phyloP scores from a whole-genome alignment of 2,113 vertebrate genomes.

The Theropithecus gelada region DNA sequence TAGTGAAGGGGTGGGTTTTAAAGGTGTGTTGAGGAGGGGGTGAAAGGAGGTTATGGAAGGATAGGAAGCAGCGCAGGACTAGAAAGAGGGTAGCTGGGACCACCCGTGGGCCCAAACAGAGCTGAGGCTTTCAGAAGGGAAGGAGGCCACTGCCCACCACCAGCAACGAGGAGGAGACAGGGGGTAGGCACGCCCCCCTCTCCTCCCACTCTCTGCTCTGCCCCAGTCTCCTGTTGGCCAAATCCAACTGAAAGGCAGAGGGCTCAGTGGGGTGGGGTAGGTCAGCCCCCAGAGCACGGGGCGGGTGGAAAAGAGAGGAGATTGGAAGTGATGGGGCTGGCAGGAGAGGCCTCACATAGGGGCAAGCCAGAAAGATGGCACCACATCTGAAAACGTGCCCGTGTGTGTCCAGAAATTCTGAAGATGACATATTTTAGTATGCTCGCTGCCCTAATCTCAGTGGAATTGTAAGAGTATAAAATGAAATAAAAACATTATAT shows the following conservation, averaged over 20 bases:
- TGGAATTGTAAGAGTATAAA: background rate
- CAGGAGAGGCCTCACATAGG: background rate
- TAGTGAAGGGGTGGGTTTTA: background rate
- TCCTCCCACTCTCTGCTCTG: background rate
- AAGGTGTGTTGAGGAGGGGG: accelerated
- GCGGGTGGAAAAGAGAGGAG: background rate
- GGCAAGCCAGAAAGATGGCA: background rate
- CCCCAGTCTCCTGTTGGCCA: background rate
- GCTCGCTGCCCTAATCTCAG: background rate
- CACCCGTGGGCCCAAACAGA: background rate
- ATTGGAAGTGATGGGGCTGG: accelerated
- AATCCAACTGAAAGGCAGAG: background rate
- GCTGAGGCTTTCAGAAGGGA: background rate
- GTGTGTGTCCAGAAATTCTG: background rate
- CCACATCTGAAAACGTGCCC: accelerated
- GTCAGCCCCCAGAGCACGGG: too few relatives aligned
- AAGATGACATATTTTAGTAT: accelerated
- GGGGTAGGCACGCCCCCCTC: background rate
- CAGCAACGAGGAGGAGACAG: background rate
- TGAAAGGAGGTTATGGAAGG: background rate
- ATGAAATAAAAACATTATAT: background rate
- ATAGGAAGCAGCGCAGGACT: accelerated
- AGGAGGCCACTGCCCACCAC: too few relatives aligned
- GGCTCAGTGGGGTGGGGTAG: background rate
- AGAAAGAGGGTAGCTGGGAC: too few relatives aligned